Evolutionary conservation across 2,888 invertebrate species (phyloP).

Genomic region (Pandemis cinnamomeana): DNA sequence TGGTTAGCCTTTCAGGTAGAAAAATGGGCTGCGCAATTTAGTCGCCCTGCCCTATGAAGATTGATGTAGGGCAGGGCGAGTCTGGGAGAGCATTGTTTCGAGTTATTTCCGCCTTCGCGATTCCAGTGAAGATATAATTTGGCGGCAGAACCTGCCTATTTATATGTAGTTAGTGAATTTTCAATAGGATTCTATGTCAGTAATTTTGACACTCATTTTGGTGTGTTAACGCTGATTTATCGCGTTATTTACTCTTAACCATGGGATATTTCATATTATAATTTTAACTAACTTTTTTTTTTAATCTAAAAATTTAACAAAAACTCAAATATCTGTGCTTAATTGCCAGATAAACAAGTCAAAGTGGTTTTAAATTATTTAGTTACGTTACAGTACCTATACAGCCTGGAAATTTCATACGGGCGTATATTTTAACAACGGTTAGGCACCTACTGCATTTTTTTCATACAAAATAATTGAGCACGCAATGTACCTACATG

Average conservation of each 20-base stretch:
- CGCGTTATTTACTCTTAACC: slow-evolving; percentile 64
- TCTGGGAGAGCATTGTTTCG: slow-evolving; percentile 21
- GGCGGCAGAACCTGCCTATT: slow-evolving; percentile 26
- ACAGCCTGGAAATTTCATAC: too few relatives aligned
- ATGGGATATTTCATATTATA: slow-evolving; percentile 9
- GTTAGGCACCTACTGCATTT: too few relatives aligned
- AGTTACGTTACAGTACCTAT: neutral
- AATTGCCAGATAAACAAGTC: slow-evolving; percentile 4
- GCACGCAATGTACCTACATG: too few relatives aligned
- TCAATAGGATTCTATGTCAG: slow-evolving; percentile 54
- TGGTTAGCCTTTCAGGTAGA: slow-evolving; percentile 46
- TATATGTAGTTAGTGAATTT: slow-evolving; percentile 67
- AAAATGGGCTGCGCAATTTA: slow-evolving; percentile 43
- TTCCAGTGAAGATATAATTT: slow-evolving; percentile 28
- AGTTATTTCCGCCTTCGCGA: slow-evolving; percentile 34
- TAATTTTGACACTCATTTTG: slow-evolving; percentile 41
- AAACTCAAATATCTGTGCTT: slow-evolving; percentile 1
- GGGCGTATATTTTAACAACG: too few relatives aligned
- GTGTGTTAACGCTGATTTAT: slow-evolving; percentile 67
- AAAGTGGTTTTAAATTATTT: slow-evolving; percentile 8
- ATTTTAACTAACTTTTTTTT: neutral
- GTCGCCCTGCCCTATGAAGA: slow-evolving; percentile 41
- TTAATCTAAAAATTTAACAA: neutral
- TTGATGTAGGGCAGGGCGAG: slow-evolving; percentile 35
- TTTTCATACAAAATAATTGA: too few relatives aligned